A percentile compares a stretch with the other conserved stretches of the same genome.
These are phyloP conservation scores for Mantis religiosa DNA, from an alignment of 2,888 invertebrate species.

Conservation along the genomic window DNA sequence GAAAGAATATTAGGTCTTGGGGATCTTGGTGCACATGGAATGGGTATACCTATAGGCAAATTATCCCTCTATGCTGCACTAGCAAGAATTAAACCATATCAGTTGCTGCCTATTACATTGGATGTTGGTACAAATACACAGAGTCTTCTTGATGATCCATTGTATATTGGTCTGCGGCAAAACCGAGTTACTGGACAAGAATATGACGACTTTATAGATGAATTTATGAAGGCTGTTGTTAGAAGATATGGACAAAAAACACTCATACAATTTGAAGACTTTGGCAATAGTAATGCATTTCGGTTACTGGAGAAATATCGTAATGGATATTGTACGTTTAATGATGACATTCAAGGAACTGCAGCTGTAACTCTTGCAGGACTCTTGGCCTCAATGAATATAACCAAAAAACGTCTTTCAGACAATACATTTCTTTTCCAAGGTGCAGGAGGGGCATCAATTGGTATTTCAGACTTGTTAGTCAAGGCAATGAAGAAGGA, in stretches of 20 bases:
- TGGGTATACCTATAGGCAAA: conserved; percentile 99
- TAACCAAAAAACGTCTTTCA: conserved; percentile 76
- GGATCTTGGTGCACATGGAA: conserved; percentile 94
- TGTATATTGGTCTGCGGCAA: conserved; percentile 91
- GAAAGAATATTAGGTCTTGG: conserved; percentile 96
- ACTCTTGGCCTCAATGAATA: conserved; percentile 75
- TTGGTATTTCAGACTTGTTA: conserved; percentile 90
- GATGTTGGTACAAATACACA: conserved; percentile 64
- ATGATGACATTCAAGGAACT: conserved; percentile 98
- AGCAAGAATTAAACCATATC: conserved; percentile 92
- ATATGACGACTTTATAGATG: conserved; percentile 93
- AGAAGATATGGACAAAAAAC: conserved; percentile 79
- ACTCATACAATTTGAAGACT: conserved; percentile 94
- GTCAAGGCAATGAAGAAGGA: conserved; percentile 90
- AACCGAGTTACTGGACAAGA: conserved; percentile 73
- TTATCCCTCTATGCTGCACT: conserved; percentile 94
- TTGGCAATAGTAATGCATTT: conserved; percentile 96
- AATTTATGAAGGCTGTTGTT: conserved; percentile 93
- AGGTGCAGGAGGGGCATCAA: conserved; percentile 94
- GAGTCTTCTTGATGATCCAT: conserved; percentile 81
- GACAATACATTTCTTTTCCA: conserved; percentile 89
- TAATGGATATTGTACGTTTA: conserved; percentile 88
- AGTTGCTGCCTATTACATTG: conserved; percentile 89
- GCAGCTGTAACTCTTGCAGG: conserved; percentile 96
- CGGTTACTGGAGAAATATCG: conserved; percentile 86